Evolutionary conservation across 1,140 invertebrate genomes (phyloP).

Genomic region (Drosophila athabasca): DNA sequence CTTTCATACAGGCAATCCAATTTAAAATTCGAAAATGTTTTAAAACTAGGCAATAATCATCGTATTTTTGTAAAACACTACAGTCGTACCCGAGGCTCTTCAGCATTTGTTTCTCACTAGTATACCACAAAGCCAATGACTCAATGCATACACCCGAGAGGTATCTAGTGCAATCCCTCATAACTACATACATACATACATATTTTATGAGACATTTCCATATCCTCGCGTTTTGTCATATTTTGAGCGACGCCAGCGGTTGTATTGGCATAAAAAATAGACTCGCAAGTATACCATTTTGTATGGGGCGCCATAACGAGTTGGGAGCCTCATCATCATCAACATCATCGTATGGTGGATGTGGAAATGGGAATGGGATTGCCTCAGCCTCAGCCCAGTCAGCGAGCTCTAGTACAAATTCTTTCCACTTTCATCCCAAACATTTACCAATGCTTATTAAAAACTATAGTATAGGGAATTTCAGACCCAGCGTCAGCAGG

Average conservation of each 20-base stretch:
- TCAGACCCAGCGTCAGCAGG: constrained; percentile 61
- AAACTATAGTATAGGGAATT: constrained; percentile 77
- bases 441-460: constrained; percentile 77
- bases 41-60: too few relatives aligned
- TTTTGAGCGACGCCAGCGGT: constrained; percentile 42
- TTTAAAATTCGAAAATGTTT: too few relatives aligned
- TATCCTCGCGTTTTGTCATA: constrained; percentile 47
- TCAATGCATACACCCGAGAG: constrained; percentile 12
- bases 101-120: too few relatives aligned
- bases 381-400: background rate
- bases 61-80: too few relatives aligned
- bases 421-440: constrained; percentile 35
- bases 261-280: constrained; percentile 66
- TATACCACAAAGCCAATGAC: constrained; percentile 7
- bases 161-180: constrained; percentile 9
- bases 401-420: constrained; percentile 50
- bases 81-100: too few relatives aligned
- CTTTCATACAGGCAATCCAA: background rate
- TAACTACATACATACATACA: background rate
- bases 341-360: constrained; percentile 5
- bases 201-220: constrained; percentile 55
- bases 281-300: constrained; percentile 43
- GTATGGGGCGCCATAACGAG: constrained; percentile 39
- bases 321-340: constrained; percentile 39
- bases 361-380: constrained; percentile 9